Percentiles rank a stretch among this genome's conserved stretches.
phyloP scores from a whole-genome alignment of 2,888 invertebrate species.

The Drosophila demipolita region DNA sequence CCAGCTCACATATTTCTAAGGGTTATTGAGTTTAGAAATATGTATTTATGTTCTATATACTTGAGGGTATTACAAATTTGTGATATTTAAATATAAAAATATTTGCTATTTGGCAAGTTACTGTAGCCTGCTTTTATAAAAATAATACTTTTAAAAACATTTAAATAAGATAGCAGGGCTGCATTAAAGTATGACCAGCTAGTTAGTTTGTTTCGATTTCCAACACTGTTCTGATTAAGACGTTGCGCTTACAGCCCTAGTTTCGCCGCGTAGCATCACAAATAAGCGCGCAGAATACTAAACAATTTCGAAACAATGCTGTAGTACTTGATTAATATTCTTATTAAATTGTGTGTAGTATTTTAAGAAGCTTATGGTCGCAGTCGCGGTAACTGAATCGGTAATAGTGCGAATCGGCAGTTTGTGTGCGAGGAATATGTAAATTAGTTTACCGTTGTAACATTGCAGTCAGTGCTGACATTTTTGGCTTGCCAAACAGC shows the following conservation, averaged over 20 bases:
- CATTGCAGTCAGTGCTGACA: constrained; percentile 26
- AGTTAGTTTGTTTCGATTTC: not conserved
- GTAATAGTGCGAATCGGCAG: constrained; percentile 7
- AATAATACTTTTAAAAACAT: not conserved
- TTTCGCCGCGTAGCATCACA: constrained; percentile 16
- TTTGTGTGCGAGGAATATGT: constrained; percentile 12
- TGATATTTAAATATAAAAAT: constrained; percentile 5
- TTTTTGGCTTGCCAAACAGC: constrained; percentile 5
- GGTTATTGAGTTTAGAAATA: not conserved
- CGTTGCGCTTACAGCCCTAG: constrained; percentile 34
- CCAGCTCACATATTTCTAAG: not conserved
- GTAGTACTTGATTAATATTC: constrained; percentile 5
- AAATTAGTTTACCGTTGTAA: constrained; percentile 9
- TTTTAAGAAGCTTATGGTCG: not conserved
- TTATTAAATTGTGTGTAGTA: not conserved
- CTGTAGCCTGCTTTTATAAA: constrained; percentile 25
- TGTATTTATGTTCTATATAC: not conserved
- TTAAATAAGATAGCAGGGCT: constrained; percentile 10
- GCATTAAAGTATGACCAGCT: constrained; percentile 14
- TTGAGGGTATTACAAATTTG: no score
- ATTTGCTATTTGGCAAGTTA: not conserved
- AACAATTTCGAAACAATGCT: constrained; percentile 42
- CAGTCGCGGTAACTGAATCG: not conserved
- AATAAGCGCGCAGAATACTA: constrained; percentile 46
- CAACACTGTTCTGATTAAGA: constrained; percentile 27